Conservation (phyloP, 2,113 vertebrate genomes). For the Limanda limanda region DNA sequence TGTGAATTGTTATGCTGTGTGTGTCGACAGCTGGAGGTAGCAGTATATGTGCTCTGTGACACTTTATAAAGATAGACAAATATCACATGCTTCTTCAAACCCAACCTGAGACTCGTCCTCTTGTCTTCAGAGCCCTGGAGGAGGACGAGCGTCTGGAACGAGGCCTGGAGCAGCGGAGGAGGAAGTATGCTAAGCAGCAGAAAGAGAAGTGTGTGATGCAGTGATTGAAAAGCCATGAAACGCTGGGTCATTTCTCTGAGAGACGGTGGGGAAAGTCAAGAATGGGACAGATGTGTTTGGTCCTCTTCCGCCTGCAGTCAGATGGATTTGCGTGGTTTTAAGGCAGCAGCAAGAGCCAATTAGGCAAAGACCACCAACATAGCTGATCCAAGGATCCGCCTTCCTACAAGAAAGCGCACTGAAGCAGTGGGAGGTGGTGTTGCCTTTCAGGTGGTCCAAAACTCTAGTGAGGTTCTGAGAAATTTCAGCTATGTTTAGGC, state of each 20-base stretch:
- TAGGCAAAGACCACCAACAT: background rate
- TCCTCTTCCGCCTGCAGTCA: background rate
- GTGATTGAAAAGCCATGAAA: conserved; percentile 60
- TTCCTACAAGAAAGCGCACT: no score
- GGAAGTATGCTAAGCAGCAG: conserved; percentile 83
- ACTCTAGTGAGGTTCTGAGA: background rate
- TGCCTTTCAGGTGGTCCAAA: background rate
- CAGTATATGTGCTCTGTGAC: background rate
- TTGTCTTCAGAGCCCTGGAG: conserved; percentile 84
- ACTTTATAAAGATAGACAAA: background rate
- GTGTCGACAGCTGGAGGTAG: no score
- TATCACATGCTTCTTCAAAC: no score
- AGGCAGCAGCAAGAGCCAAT: background rate
- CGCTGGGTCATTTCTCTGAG: background rate
- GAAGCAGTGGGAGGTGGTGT: background rate
- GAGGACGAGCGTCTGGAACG: conserved; percentile 89
- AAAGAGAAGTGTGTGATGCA: conserved; percentile 88
- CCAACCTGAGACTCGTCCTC: background rate
- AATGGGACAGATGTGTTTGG: background rate
- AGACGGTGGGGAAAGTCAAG: background rate
- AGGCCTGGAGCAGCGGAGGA: conserved; percentile 87
- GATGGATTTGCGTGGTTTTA: background rate
- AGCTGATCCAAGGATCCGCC: background rate
- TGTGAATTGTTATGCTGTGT: background rate
- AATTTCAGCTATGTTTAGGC: no score